These are phyloP conservation scores for Dermatemys mawii DNA, from an alignment of 2,113 vertebrate species.

Conservation along the genomic window DNA sequence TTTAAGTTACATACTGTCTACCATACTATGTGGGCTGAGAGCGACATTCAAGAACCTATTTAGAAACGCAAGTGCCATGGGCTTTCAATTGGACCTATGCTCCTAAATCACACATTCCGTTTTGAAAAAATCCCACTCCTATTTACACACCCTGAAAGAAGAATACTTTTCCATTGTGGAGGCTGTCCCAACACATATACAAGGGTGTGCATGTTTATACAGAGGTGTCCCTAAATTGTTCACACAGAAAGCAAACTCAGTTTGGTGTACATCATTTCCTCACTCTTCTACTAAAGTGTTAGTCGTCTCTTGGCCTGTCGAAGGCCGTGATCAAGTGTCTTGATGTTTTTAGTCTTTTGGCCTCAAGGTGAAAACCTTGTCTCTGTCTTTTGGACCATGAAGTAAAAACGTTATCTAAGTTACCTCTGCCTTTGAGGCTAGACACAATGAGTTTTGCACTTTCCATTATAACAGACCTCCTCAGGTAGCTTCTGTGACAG, in stretches of 20 bases:
- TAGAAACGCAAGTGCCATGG: background rate
- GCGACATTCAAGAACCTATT: background rate
- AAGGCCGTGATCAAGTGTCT: too few species aligned
- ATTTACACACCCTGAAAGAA: slow-evolving; percentile 48
- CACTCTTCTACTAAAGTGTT: slow-evolving; percentile 26
- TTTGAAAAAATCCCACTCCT: slow-evolving; percentile 60
- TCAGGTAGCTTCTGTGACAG: background rate
- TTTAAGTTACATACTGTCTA: slow-evolving; percentile 36
- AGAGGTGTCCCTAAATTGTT: background rate
- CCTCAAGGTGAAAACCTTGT: too few species aligned
- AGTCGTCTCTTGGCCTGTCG: too few species aligned
- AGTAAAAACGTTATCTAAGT: too few species aligned
- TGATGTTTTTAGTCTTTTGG: too few species aligned
- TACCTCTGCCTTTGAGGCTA: background rate
- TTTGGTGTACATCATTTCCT: background rate
- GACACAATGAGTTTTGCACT: background rate
- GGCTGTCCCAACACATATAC: background rate
- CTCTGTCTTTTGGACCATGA: too few species aligned
- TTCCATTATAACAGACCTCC: background rate
- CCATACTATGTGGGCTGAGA: background rate
- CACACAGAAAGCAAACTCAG: background rate
- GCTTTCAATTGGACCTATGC: slow-evolving; percentile 70
- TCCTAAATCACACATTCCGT: slow-evolving; percentile 62
- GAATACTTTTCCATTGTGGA: slow-evolving; percentile 24
- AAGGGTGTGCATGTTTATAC: background rate